Evolutionary conservation across 2,113 vertebrate species (phyloP).

Genomic region (Colistium nudipinnis): DNA sequence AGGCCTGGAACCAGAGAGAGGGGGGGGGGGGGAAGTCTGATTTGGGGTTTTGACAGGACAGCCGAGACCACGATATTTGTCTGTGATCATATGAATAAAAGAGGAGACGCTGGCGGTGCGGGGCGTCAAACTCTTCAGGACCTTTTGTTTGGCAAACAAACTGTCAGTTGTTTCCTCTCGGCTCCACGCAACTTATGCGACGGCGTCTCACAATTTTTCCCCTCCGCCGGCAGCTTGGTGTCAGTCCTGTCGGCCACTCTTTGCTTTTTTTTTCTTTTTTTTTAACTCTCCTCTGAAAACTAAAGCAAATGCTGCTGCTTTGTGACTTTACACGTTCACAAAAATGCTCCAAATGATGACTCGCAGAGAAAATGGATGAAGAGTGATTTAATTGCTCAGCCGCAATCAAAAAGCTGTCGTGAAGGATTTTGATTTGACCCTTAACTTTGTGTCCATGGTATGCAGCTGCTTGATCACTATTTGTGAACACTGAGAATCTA

Average conservation of each 20-base stretch:
- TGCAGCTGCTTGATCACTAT: not conserved
- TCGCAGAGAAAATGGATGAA: not conserved
- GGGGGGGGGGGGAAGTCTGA: not conserved
- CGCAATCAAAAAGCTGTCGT: not conserved
- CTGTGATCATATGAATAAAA: not conserved
- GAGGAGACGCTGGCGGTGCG: not conserved
- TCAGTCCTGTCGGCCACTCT: constrained; percentile 4
- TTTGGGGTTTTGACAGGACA: not conserved
- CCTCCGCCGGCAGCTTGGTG: constrained; percentile 9
- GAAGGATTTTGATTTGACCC: no score
- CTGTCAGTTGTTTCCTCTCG: not conserved
- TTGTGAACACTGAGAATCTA: constrained; percentile 1
- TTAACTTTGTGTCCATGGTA: no score
- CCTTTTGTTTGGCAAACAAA: not conserved
- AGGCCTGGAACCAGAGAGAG: not conserved
- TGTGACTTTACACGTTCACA: constrained; percentile 18
- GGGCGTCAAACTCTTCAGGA: constrained; percentile 4
- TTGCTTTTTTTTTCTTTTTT: constrained; percentile 30
- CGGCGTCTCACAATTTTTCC: constrained; percentile 10
- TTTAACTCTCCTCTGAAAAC: constrained; percentile 18
- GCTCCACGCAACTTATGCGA: not conserved
- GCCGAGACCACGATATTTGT: not conserved
- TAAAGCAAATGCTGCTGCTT: constrained; percentile 24
- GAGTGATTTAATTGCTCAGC: not conserved
- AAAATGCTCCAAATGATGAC: constrained; percentile 24